Conservation (phyloP, 2,888 invertebrate genomes). For the Parelbella ahira region DNA sequence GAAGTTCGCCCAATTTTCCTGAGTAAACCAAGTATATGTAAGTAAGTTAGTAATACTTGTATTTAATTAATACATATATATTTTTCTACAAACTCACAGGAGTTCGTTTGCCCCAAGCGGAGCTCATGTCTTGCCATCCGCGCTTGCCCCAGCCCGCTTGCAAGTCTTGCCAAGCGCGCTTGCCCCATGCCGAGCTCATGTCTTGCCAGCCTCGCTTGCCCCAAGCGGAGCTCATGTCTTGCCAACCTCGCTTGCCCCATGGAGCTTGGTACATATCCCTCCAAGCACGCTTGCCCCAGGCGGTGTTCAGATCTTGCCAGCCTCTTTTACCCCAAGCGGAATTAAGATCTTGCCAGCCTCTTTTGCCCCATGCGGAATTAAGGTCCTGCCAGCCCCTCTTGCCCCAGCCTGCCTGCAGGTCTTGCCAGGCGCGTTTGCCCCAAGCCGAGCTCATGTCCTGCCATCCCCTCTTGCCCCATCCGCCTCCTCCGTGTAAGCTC, state of each 20-base stretch:
- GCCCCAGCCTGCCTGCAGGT: no score
- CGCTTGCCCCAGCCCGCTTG: slow-evolving; percentile 73
- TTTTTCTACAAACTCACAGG: slow-evolving; percentile 51
- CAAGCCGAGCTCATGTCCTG: no score
- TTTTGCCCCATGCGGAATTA: no score
- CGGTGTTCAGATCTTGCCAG: slow-evolving; percentile 77
- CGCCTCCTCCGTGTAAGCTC: slow-evolving; percentile 78
- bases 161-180: slow-evolving; percentile 76
- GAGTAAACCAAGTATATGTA: no score
- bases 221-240: slow-evolving; percentile 64
- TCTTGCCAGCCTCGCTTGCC: slow-evolving; percentile 82
- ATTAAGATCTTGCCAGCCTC: slow-evolving; percentile 78
- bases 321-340: slow-evolving; percentile 81
- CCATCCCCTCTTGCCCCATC: no score
- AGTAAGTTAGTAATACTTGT: no score
- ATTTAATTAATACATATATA: neutral
- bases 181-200: slow-evolving; percentile 74
- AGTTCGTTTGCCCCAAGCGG: slow-evolving; percentile 74
- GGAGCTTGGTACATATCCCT: slow-evolving; percentile 75
- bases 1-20: slow-evolving; percentile 84
- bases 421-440: no score
- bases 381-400: no score
- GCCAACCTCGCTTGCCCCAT: slow-evolving; percentile 82
- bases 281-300: slow-evolving; percentile 83
- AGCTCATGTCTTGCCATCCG: slow-evolving; percentile 68